These are phyloP conservation scores for Esox lucius DNA, from an alignment of 2,797 vertebrate genomes.

Conservation along the genomic window DNA sequence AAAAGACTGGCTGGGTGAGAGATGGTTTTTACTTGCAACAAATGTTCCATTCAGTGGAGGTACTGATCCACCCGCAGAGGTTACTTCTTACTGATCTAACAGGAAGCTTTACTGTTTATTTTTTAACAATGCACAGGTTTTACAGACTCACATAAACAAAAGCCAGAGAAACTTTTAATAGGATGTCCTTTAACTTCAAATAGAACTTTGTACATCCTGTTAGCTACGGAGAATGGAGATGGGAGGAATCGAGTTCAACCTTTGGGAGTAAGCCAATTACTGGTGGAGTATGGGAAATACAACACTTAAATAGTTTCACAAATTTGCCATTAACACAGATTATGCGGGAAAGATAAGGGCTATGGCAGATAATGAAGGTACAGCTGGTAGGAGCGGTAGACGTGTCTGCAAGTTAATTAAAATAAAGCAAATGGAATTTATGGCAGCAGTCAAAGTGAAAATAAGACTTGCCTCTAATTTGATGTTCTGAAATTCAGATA, in stretches of 20 bases:
- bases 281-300: conserved; percentile 15
- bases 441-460: conserved; percentile 24
- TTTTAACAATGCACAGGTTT: not conserved
- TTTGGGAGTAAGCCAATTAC: conserved; percentile 34
- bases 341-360: conserved; percentile 38
- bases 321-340: conserved; percentile 37
- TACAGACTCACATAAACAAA: not conserved
- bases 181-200: conserved; percentile 8
- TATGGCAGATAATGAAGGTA: conserved; percentile 51
- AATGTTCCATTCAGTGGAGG: conserved; percentile 13
- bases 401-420: conserved; percentile 56
- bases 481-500: conserved; percentile 11
- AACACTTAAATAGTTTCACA: conserved; percentile 38
- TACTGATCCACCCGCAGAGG: conserved; percentile 37
- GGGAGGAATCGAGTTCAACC: conserved; percentile 8
- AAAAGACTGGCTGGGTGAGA: conserved; percentile 30
- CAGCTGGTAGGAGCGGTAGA: conserved; percentile 47
- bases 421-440: conserved; percentile 28
- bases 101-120: not conserved
- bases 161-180: conserved; percentile 2
- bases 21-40: conserved; percentile 7
- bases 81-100: not conserved
- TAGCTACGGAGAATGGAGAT: not conserved
- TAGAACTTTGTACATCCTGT: not conserved
- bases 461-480: conserved; percentile 19